Evolutionary conservation across 2,113 vertebrate genomes (phyloP), one percentile per base, ranked within the genome.

Genomic region (Bolborhynchus lineola): DNA sequence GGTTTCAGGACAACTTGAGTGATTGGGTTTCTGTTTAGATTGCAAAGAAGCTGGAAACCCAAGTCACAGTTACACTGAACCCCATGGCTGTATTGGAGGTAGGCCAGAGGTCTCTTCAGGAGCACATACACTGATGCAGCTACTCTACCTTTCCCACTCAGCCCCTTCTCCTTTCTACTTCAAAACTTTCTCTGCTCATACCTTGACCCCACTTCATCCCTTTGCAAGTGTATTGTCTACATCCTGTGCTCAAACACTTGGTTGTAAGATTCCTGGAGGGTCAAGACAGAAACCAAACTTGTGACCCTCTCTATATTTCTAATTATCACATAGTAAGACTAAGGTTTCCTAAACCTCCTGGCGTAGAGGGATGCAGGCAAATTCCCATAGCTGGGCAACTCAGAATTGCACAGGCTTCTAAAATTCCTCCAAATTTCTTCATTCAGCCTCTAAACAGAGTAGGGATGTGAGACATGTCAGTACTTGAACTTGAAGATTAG

Each of bases 401-500:
- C 29, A 55, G 57, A 95, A 90, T 17, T 57, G 47, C 65, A 93
- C 19, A 82, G 77, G 26, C 53, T 94, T 72, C 67, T 83, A 85
- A 63, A 87, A 88, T 69, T 89, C 74, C 75, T 86, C 71, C 31
- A 37, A 64, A 86, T 70, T 74, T 93, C 71, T 91, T 82, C 37
- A 63, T 44, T 90, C 57, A 33, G 15, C 69, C 74, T 92, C 50
- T 55, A 77, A 91, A 92, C 47, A 67, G 59, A 94, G 31, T 14
- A 90, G 29, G 31, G 89, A 93, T 82, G 33, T 44, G 8, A 68
- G 84, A 90, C 92, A 37, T 44, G 90, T 88, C 9, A 2, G 33
- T 87, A 90, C 94, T 88, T 93, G 95, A 93, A 90, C 94, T 88
- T 93, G 95, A 93, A 94, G 67, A 47, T 92, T 76, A 94, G 83